Evolutionary conservation across 2,113 vertebrate species (phyloP).

Genomic region (Ginglymostoma cirratum): DNA sequence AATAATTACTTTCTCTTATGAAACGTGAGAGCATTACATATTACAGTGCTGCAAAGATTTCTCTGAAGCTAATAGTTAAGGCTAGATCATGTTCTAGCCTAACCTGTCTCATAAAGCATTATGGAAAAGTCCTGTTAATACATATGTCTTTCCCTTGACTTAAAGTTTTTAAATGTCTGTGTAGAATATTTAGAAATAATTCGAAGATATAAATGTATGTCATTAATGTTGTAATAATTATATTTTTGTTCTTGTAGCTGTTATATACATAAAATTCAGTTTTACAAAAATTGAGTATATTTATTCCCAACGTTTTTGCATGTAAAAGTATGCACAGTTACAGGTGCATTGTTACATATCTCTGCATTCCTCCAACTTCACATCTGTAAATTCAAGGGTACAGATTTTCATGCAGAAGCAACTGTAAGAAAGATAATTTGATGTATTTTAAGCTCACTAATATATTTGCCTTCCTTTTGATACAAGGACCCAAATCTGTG

Average conservation of each 20-base stretch:
- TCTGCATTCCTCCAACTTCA: too few species aligned
- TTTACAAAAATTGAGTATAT: constrained; percentile 8
- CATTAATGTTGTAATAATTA: constrained; percentile 67
- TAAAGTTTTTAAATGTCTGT: constrained; percentile 77
- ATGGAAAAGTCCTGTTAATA: constrained; percentile 64
- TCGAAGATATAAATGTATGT: constrained; percentile 69
- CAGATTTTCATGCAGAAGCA: neutral
- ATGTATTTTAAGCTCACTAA: neutral
- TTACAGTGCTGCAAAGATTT: constrained; percentile 58
- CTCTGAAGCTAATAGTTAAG: constrained; percentile 54
- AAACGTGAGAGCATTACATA: constrained; percentile 68
- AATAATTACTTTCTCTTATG: constrained; percentile 37
- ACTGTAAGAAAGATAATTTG: neutral
- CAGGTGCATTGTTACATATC: neutral
- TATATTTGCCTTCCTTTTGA: neutral
- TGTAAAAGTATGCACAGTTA: neutral
- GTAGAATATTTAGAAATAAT: constrained; percentile 70
- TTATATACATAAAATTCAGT: constrained; percentile 11
- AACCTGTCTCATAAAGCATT: constrained; percentile 52
- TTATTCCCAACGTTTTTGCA: neutral
- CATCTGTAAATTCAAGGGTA: neutral
- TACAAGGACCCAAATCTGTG: neutral
- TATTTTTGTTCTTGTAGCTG: constrained; percentile 53
- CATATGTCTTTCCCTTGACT: constrained; percentile 68
- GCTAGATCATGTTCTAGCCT: constrained; percentile 50